Conservation (phyloP, 2,888 invertebrate species). For the Nemapogon koenigi region DNA sequence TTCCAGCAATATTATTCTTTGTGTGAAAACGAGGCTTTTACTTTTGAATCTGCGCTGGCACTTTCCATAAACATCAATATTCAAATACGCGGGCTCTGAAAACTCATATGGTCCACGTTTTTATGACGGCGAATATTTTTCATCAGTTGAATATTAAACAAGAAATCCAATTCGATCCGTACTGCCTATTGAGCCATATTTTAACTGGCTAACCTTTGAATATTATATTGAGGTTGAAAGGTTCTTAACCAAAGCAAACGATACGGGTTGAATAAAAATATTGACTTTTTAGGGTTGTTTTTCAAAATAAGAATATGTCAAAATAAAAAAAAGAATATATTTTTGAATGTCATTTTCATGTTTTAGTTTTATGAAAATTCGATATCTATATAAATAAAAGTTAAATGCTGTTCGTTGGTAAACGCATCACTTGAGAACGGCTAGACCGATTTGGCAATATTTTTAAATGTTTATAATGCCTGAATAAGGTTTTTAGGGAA, state of each 20-base stretch:
- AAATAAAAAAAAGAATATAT: too few relatives aligned
- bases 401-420: too few relatives aligned
- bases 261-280: constrained; percentile 5
- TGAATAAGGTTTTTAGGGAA: too few relatives aligned
- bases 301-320: too few relatives aligned
- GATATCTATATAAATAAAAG: too few relatives aligned
- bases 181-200: constrained; percentile 50
- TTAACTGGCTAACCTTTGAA: constrained; percentile 47
- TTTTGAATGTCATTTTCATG: too few relatives aligned
- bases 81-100: constrained; percentile 45
- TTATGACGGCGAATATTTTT: constrained; percentile 51
- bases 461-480: too few relatives aligned
- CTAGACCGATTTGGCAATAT: too few relatives aligned
- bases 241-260: constrained; percentile 25
- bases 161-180: constrained; percentile 41
- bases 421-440: too few relatives aligned
- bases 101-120: constrained; percentile 51
- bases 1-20: too few relatives aligned
- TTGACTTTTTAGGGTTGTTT: too few relatives aligned
- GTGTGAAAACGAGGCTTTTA: constrained; percentile 4
- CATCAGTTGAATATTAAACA: constrained; percentile 54
- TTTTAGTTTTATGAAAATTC: too few relatives aligned
- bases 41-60: constrained; percentile 16
- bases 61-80: constrained; percentile 56
- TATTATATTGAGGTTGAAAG: constrained; percentile 51